These are phyloP conservation scores for Pygocentrus nattereri DNA, from an alignment of 2,797 vertebrate genomes.

Conservation along the genomic window DNA sequence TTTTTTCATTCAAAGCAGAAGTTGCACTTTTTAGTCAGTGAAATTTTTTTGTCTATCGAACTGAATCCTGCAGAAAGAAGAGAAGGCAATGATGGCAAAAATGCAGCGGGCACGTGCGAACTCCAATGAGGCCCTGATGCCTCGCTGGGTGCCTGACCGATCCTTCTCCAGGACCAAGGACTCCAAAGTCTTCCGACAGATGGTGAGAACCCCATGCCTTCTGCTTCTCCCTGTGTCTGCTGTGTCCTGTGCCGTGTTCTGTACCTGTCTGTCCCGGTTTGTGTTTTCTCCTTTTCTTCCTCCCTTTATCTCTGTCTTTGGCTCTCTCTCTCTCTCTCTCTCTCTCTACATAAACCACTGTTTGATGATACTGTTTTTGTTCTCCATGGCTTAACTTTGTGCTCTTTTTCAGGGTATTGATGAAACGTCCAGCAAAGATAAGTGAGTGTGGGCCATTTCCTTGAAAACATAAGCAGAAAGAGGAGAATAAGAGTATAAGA, in stretches of 20 bases:
- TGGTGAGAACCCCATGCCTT: constrained; percentile 80
- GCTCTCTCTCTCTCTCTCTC: not conserved
- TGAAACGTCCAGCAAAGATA: constrained; percentile 93
- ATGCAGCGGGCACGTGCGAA: constrained; percentile 90
- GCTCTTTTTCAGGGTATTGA: constrained; percentile 88
- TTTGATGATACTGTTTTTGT: not conserved
- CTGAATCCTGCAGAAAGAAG: constrained; percentile 87
- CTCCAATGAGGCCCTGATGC: constrained; percentile 89
- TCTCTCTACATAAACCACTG: not conserved
- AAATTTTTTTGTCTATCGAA: not conserved
- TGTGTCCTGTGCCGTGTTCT: not conserved
- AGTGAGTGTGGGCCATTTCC: constrained; percentile 79
- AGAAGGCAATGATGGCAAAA: constrained; percentile 95
- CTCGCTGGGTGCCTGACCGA: constrained; percentile 93
- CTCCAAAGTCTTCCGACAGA: constrained; percentile 96
- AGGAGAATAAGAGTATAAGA: not conserved
- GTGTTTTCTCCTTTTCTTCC: not conserved
- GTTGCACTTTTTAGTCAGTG: not conserved
- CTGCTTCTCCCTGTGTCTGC: constrained; percentile 30
- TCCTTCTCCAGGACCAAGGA: constrained; percentile 93
- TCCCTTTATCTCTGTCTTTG: not conserved
- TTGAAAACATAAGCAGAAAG: not conserved
- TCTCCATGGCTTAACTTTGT: not conserved
- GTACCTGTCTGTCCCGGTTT: constrained; percentile 30
- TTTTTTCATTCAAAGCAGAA: not conserved